Evolutionary conservation across 2,797 vertebrate species (phyloP), one percentile per base, ranked within the genome.

Genomic region (Erithacus rubecula): DNA sequence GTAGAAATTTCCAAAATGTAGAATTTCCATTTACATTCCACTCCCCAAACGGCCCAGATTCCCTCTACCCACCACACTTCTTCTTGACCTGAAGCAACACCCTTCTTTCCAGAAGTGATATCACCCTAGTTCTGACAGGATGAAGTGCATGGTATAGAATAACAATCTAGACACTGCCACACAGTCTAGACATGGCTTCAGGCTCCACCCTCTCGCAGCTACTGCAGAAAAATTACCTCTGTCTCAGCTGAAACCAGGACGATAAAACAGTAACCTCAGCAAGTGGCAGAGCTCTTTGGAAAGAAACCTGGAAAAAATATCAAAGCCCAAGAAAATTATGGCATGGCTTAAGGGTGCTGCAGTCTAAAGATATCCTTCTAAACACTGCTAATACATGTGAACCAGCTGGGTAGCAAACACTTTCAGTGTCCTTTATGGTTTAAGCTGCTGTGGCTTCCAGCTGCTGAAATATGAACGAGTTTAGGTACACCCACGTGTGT

Each of bases 241-340:
- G 23, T 23, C 44, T 22, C 12, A 44, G 37, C 27, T n/a, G 10
- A 75, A 84, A 44, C 15, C 37, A 37, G 19, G 22, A 44, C 27
- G 59, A 7, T 27, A 90, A 81, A 20, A 30, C 29, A 91, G 69
- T 27, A 60, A 69, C 7, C 24, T 68, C 17, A 89, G 19, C 30
- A 92, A 62, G 27, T 8, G 12, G 30, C 34, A 69, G 13, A 74
- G 41, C 59, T 49, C 74, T 69, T 46, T 22, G n/a, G 86, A 82
- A 89, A 84, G 21, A 77, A 52, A 84, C 15, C 18, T 75, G 58
- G 51, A 83, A 81, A 83, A 81, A 93, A 55, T 11, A 91, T 7
- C 72, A 72, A 84, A 81, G 34, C 24, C 29, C 39, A 58, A 43
- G 49, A 88, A 93, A 91, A 83, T 27, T 46, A 60, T 3, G 12